Evolutionary conservation across 1,140 invertebrate genomes (phyloP).

Genomic region (Apis florea): DNA sequence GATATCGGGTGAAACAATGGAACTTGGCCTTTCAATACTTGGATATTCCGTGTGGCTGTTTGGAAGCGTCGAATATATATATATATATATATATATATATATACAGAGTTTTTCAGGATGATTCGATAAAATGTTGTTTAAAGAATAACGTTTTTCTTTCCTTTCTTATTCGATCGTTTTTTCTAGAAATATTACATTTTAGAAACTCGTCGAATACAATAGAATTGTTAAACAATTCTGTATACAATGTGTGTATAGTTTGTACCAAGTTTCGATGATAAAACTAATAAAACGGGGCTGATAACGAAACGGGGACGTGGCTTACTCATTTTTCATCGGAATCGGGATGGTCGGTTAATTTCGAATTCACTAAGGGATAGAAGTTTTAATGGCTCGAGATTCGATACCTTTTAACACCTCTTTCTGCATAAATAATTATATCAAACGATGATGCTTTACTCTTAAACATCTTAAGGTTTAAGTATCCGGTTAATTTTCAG

Average conservation of each 20-base stretch:
- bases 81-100: not conserved
- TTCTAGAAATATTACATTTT: too few relatives aligned
- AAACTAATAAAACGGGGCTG: too few relatives aligned
- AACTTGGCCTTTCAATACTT: not conserved
- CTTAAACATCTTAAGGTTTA: not conserved
- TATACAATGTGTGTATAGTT: too few relatives aligned
- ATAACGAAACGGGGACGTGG: too few relatives aligned
- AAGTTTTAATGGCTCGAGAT: not conserved
- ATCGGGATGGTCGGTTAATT: not conserved
- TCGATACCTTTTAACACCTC: not conserved
- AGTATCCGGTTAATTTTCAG: not conserved
- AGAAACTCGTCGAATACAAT: too few relatives aligned
- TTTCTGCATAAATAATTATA: not conserved
- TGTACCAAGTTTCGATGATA: too few relatives aligned
- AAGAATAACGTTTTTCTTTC: too few relatives aligned
- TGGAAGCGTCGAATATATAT: not conserved
- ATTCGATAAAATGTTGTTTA: not conserved
- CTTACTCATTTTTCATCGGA: too few relatives aligned
- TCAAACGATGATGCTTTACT: not conserved
- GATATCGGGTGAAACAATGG: conserved; percentile 17
- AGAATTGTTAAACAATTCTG: too few relatives aligned
- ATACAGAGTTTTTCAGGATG: too few relatives aligned
- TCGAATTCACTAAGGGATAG: not conserved
- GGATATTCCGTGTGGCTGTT: not conserved
- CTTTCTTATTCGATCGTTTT: not conserved